Evolutionary conservation across 2,113 vertebrate species (phyloP), one percentile per base, ranked within the genome.

Genomic region (Austrofundulus limnaeus): DNA sequence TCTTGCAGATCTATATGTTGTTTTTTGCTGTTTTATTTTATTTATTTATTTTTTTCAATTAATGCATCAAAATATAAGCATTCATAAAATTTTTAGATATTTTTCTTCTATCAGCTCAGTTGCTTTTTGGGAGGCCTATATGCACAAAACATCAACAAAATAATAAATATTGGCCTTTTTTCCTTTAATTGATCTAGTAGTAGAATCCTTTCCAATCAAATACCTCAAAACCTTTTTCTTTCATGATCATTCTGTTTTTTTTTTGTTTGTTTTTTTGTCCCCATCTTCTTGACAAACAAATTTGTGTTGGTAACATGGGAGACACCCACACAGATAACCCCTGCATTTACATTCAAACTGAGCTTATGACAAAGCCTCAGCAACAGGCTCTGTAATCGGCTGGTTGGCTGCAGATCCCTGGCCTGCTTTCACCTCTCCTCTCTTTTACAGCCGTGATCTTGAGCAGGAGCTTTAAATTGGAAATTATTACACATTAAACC

Each of bases 401-500:
- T 91, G 93, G 92, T 84, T 88, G 92, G 91, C 93, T 93, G 91
- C 91, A 81, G 91, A 91, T 91, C 92, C 94, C 93, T 58, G 86
- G 90, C 91, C 92, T 94, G 94, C 94, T 94, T 94, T 94, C 94
- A 85, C 77, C 85, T 88, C 71, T 73, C 75, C 95, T 95, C 94
- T 94, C 94, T 94, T 34, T 95, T 94, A 95, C 94, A 94, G 94
- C 91, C 87, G 87, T 94, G 95, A 95, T 98, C 96, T 95, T 93
- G 94, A 97, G 94, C 95, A 96, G 94, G 93, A 95, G 96, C 94
- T 96, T 96, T 95, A 98, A 98, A 98, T 98, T 98, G 96, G 96
- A 96, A 97, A 98, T 98, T 98, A 98, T 99, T 98, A 97, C 96
- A 97, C 97, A 98, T 99, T 98, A 98, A 97, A 96, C 94, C 95